Conservation (phyloP, 2,113 vertebrate genomes). For the Miniopterus natalensis region DNA sequence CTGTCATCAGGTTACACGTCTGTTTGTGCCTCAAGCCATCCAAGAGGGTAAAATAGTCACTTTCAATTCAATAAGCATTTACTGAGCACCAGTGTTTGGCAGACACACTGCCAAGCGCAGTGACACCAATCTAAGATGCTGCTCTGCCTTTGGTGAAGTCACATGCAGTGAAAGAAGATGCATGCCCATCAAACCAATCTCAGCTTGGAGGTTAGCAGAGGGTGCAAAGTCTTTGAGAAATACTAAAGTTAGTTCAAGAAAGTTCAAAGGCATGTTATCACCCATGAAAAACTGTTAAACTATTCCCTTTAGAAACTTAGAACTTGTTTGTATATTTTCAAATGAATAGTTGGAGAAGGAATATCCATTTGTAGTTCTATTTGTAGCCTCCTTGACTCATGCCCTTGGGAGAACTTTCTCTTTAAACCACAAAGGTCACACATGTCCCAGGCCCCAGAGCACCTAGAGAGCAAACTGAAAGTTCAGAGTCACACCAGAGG, state of each 20-base stretch:
- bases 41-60: neutral
- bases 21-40: neutral
- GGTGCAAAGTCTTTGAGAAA: neutral
- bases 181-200: neutral
- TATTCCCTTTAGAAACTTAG: constrained; percentile 32
- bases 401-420: constrained; percentile 13
- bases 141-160: neutral
- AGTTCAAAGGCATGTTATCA: neutral
- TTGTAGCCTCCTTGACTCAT: constrained; percentile 17
- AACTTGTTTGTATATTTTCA: neutral
- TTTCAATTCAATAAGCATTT: neutral
- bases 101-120: neutral
- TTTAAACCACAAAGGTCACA: constrained; percentile 55
- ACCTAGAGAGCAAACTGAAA: constrained; percentile 26
- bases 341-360: neutral
- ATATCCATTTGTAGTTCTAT: neutral
- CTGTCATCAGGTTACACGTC: neutral
- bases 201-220: neutral
- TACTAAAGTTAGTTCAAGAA: neutral
- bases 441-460: neutral
- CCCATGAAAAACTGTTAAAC: neutral
- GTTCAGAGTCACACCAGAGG: neutral
- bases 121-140: neutral
- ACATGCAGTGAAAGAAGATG: neutral
- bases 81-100: neutral